Percentiles rank a stretch among this genome's conserved stretches.
These are phyloP conservation scores for Acronicta aceris DNA, from an alignment of 2,888 invertebrate species.

Conservation along the genomic window DNA sequence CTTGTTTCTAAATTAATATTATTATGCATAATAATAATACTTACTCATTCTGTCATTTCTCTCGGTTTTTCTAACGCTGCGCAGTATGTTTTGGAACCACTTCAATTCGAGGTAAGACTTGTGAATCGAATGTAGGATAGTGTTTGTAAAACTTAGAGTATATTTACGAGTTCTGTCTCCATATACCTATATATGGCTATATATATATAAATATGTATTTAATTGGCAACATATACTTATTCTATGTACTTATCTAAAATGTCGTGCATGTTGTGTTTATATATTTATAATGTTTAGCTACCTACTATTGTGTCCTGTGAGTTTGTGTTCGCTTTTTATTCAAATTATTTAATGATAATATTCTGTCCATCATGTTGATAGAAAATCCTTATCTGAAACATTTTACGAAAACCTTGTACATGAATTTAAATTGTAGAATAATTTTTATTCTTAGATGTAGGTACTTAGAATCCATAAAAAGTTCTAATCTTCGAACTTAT, in stretches of 20 bases:
- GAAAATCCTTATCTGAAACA: conserved; percentile 13
- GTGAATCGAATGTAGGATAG: conserved; percentile 73
- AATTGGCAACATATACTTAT: conserved; percentile 50
- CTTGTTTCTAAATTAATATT: conserved; percentile 79
- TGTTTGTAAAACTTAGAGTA: conserved; percentile 60
- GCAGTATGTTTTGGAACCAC: conserved; percentile 99
- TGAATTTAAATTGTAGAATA: conserved; percentile 11
- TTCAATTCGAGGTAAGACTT: conserved; percentile 99
- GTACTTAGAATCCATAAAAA: conserved; percentile 9
- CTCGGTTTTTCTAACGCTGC: conserved; percentile 93
- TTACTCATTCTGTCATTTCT: conserved; percentile 90
- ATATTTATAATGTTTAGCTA: conserved; percentile 72
- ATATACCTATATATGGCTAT: conserved; percentile 42
- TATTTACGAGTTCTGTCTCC: conserved; percentile 41
- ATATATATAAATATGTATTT: conserved; percentile 53
- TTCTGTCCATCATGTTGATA: conserved; percentile 58
- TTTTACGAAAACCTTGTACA: conserved; percentile 4
- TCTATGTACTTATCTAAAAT: conserved; percentile 44
- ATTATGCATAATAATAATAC: conserved; percentile 76
- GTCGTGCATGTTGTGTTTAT: conserved; percentile 70
- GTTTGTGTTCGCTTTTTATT: conserved; percentile 89
- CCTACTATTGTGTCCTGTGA: conserved; percentile 90
- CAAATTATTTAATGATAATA: conserved; percentile 60
- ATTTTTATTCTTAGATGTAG: conserved; percentile 2
- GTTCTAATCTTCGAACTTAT: conserved; percentile 1